Base-by-base conservation (phyloP, 2,797 vertebrate genomes). In the Lophius americanus region DNA sequence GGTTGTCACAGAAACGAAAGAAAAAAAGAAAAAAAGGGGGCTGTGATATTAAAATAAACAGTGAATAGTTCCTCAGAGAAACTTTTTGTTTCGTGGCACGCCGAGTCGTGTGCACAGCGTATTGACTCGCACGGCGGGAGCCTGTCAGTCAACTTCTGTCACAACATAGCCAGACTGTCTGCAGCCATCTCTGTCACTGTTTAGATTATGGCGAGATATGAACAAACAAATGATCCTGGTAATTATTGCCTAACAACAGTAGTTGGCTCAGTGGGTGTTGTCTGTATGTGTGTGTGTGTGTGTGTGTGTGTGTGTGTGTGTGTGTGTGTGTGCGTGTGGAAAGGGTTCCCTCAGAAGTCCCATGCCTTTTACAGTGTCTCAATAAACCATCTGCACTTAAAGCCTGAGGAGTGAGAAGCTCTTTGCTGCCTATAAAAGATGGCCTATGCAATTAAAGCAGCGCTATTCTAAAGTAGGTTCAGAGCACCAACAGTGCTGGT, bases 21-120 rank as follows among this genome's bases (percentile, higher is more conserved):
- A 23, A 23, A 23, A 23, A 23, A 23, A 23, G 23, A 23, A 23
- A 23, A 23, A 23, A 23, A 2, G 23, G 23, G 2, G 71, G 71
- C 61, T 70, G 82, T 78, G 71, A 83, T 82, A 83, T 84, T 72
- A 89, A 90, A 88, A 89, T 85, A 89, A 91, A 88, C 80, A 82
- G 83, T 23, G 68, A 85, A 86, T 84, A 88, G 87, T 89, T 90
- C 82, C 89, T 89, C 70, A 33, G 77, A 88, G 85, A 75, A 69
- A 83, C 72, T 83, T 86, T 84, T 84, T 67, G 68, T 70, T 79
- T 76, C 73, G 2, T 2, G 83, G 80, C 91, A 91, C 47, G 84
- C 88, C 79, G 89, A 66, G 88, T 61, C 38, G 88, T 85, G 83
- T 54, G 72, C 79, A 32, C 85, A 87, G 87, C 79, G 77, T 78